These are phyloP conservation scores for Netelia inedita DNA, from an alignment of 2,888 invertebrate species.

Conservation along the genomic window DNA sequence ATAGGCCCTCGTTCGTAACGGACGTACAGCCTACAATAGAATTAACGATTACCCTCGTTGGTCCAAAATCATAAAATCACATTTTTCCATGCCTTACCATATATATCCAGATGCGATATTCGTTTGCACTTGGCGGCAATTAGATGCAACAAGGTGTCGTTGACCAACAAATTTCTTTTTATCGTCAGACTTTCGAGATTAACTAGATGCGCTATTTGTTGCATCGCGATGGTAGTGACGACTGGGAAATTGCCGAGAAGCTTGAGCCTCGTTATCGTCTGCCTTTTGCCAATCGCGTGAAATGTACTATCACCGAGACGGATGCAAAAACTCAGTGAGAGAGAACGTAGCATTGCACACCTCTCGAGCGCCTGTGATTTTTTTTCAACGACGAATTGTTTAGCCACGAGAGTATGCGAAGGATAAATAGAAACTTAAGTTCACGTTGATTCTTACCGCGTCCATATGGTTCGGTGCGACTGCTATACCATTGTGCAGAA, in stretches of 20 bases:
- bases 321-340: conserved; percentile 75
- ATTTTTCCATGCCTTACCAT: conserved; percentile 36
- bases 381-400: not conserved
- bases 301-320: conserved; percentile 74
- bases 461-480: conserved; percentile 74
- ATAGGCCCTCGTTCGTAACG: conserved; percentile 76
- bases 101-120: conserved; percentile 76
- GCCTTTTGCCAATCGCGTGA: conserved; percentile 73
- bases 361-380: conserved; percentile 74
- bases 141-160: conserved; percentile 86
- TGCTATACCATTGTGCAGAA: conserved; percentile 74
- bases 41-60: not conserved
- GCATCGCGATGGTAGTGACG: conserved; percentile 80
- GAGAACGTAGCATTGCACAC: conserved; percentile 73
- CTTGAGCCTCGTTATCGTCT: conserved; percentile 75
- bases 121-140: conserved; percentile 83
- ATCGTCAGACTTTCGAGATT: conserved; percentile 86
- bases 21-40: conserved; percentile 72
- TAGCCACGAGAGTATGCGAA: too few species aligned
- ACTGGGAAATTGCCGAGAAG: conserved; percentile 79
- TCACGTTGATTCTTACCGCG: conserved; percentile 72
- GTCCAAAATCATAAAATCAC: conserved; percentile 13
- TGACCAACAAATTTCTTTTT: conserved; percentile 85
- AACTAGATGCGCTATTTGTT: conserved; percentile 84
- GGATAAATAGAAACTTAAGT: too few species aligned